phyloP scores from a whole-genome alignment of 2,113 vertebrate genomes.

The Clarias magur region DNA sequence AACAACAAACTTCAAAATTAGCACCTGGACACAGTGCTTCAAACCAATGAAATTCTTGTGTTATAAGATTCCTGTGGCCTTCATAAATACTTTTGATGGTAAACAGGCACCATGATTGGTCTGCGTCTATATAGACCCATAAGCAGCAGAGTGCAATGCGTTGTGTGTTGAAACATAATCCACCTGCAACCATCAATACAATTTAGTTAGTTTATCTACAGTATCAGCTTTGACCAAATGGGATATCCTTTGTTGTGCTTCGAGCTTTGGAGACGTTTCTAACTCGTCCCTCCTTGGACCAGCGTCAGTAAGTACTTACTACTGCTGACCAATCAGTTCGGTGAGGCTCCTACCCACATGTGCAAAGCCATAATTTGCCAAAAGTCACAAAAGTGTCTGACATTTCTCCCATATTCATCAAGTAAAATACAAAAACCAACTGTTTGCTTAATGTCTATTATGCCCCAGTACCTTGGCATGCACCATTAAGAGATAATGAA shows the following conservation, averaged over 20 bases:
- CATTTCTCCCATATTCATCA: background rate
- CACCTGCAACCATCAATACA: background rate
- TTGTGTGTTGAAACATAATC: too few relatives aligned
- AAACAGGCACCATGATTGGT: too few relatives aligned
- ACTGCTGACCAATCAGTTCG: background rate
- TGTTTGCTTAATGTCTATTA: background rate
- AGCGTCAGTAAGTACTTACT: background rate
- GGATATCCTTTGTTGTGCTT: too few relatives aligned
- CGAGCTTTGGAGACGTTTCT: background rate
- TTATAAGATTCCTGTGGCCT: too few relatives aligned
- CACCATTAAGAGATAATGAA: background rate
- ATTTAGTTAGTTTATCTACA: background rate
- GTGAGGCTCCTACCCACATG: background rate
- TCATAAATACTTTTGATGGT: too few relatives aligned
- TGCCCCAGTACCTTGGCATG: background rate
- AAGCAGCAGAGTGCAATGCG: too few relatives aligned
- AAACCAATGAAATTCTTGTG: background rate
- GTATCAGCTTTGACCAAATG: background rate
- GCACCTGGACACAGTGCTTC: background rate
- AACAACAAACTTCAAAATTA: background rate
- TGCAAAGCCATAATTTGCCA: too few relatives aligned
- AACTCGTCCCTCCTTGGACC: background rate
- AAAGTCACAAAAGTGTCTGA: too few relatives aligned
- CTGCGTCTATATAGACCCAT: too few relatives aligned
- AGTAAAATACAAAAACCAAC: background rate